A percentile compares a stretch with the other conserved stretches of the same genome.
Conservation (phyloP, 2,888 invertebrate genomes). For the Latrodectus hesperus region DNA sequence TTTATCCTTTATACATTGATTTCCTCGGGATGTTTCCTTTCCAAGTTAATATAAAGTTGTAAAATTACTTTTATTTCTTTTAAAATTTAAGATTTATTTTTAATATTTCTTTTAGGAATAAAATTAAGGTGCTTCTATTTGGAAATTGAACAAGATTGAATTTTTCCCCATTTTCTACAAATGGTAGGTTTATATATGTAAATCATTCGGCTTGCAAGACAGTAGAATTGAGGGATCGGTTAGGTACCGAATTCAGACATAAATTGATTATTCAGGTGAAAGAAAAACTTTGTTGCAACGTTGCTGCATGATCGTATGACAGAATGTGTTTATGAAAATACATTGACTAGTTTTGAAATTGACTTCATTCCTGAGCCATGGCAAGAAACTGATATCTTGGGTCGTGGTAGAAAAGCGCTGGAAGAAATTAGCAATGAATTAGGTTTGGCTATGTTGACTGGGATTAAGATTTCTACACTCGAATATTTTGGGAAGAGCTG, state of each 20-base stretch:
- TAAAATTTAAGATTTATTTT: too few relatives aligned
- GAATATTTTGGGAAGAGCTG: conserved; percentile 88
- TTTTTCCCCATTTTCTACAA: too few relatives aligned
- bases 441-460: conserved; percentile 92
- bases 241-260: conserved; percentile 80
- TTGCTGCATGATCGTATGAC: conserved; percentile 92
- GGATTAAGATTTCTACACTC: conserved; percentile 92
- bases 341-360: conserved; percentile 79
- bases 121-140: too few relatives aligned
- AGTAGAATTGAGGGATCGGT: too few relatives aligned
- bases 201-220: too few relatives aligned
- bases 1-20: too few relatives aligned
- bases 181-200: too few relatives aligned
- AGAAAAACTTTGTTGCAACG: conserved; percentile 68
- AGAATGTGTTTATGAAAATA: conserved; percentile 86
- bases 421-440: conserved; percentile 86
- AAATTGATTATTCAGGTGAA: conserved; percentile 46
- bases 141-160: too few relatives aligned
- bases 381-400: conserved; percentile 88
- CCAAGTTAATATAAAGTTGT: too few relatives aligned
- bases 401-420: conserved; percentile 85
- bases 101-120: too few relatives aligned
- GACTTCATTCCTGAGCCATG: conserved; percentile 81
- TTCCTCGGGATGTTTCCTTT: too few relatives aligned
- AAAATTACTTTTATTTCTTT: too few relatives aligned